Evolutionary conservation across 2,888 invertebrate genomes (phyloP), one percentile per base, ranked within the genome.

Genomic region (Polydrusus tereticollis): DNA sequence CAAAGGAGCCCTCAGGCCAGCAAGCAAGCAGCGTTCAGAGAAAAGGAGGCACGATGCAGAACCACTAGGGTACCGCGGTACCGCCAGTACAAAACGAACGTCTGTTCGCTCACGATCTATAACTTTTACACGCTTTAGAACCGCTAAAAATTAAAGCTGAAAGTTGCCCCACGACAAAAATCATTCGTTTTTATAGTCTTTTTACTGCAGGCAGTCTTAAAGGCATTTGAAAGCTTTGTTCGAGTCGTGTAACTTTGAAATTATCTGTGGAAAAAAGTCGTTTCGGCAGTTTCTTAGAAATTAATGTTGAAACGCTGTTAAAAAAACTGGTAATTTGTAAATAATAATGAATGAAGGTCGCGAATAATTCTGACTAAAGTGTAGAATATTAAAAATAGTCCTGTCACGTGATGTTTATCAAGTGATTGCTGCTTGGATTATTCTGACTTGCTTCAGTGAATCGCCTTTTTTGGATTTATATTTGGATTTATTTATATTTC

Each of bases 381-480:
- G 33, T 62, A 47, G 7, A 62, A 26, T 23, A 59, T 43, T 43
- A 59, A 63, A 62, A 64, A 64, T 57, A 20, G 66, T 64, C 33
- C 29, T 45, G 43, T 62, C 57, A 38, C 63, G 60, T 26, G 38
- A 26, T 70, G 65, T 58, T 64, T 45, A 47, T 47, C 55, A 57
- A 66, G 71, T 71, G 65, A 58, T 50, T 71, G 66, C 59, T 60
- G 71, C 60, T 71, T 71, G 71, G 71, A 71, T 59, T 66, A 65
- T 33, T 29, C 14, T 36, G 59, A 59, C 60, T 66, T 60, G 60
- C 43, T 70, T 47, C 59, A 62, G 55, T 63, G 63, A 57, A 45
- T 50, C 57, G 62, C 55, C 63, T 63, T 29, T 59, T 50, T 63
- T 41, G 63, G 59, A 59, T 66, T 65, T 67, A 21, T 23, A 58